phyloP scores from a whole-genome alignment of 2,888 invertebrate genomes.

The Mythimna pallens region DNA sequence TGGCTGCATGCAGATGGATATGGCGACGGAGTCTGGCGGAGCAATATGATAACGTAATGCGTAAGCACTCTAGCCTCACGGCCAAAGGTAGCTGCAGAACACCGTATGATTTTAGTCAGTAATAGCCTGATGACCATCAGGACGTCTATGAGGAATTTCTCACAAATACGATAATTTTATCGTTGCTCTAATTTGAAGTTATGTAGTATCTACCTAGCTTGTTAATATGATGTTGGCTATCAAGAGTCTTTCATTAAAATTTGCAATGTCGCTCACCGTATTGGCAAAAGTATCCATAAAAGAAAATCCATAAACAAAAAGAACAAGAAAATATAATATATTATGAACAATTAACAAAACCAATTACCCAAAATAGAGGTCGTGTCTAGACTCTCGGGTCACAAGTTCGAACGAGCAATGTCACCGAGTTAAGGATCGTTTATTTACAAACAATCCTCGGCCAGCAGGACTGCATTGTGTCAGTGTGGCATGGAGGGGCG shows the following conservation, averaged over 20 bases:
- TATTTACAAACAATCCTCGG: conserved; percentile 55
- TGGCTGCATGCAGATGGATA: too few species aligned
- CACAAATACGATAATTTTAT: too few species aligned
- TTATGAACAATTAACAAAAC: conserved; percentile 9
- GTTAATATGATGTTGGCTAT: too few species aligned
- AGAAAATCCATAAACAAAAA: background rate
- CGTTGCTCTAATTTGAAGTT: too few species aligned
- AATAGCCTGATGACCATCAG: too few species aligned
- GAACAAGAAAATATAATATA: background rate
- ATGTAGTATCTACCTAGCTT: too few species aligned
- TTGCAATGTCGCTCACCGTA: background rate
- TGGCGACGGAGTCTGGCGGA: too few species aligned
- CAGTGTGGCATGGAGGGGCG: conserved; percentile 52
- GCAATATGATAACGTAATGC: too few species aligned
- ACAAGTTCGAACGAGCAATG: conserved; percentile 36
- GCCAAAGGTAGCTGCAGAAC: too few species aligned
- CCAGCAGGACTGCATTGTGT: conserved; percentile 57
- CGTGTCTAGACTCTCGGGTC: background rate
- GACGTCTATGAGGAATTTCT: too few species aligned
- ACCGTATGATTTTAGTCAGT: too few species aligned
- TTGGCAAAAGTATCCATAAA: background rate
- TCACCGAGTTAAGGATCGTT: conserved; percentile 32
- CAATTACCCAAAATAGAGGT: conserved; percentile 9
- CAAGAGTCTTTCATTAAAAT: background rate
- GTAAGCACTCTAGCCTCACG: too few species aligned